Base-by-base conservation (phyloP, 2,888 invertebrate genomes). In the Pediacus dermestoides region DNA sequence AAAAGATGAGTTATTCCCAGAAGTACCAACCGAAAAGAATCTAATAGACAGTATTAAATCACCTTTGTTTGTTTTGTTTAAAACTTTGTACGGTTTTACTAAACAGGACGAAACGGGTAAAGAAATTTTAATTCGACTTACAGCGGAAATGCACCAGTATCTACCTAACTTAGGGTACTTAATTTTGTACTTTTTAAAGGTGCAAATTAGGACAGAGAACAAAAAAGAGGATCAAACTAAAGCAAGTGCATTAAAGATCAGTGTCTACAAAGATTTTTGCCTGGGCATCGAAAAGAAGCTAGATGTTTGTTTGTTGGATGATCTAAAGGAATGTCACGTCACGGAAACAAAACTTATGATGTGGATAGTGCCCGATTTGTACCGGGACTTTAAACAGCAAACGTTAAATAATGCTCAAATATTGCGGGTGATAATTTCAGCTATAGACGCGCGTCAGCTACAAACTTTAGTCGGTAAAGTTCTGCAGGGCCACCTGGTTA, bases 321-420 rank as follows among this genome's bases (percentile, higher is more conserved):
- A 96, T 72, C 77, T 95, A 53, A 84, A 82, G 76, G 76, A 84
- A 46, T 89, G 94, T 65, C 92, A 93, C 67, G 85, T 90, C 66
- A 86, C 85, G 65, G 93, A 93, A 72, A 82, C 89, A 32, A 79
- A 85, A 61, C 77, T 95, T 66, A 82, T 95, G 68, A 85, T 91
- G 61, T 95, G 88, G 81, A 75, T 97, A 55, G 80, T 96, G 65
- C 93, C 95, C 32, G 93, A 93, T 66, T 78, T 95, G 44, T 96
- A 90, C 70, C 81, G 85, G 62, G 90, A 88, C 70, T 95, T 92
- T 68, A 86, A 89, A 61, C 83, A 84, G 54, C 83, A 85, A 60
- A 85, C 88, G 26, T 78, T 91, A 49, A 93, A 93, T 54, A 92
- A 93, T 67, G 81, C 86, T 43, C 86, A 90, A 60, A 74, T 97